Base-by-base conservation (phyloP, 2,797 vertebrate genomes). In the Margarornis squamiger region DNA sequence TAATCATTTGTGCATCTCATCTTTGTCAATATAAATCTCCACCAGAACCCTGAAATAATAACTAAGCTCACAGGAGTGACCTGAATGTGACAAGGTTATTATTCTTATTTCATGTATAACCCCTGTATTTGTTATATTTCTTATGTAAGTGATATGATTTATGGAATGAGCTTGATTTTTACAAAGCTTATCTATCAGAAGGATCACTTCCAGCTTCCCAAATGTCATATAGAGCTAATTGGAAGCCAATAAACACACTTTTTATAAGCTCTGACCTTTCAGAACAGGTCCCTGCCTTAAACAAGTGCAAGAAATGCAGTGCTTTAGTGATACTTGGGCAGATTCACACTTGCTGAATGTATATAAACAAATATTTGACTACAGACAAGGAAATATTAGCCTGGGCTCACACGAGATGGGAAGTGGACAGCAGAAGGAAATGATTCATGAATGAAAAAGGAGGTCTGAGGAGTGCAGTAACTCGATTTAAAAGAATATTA, bases 291-390 rank as follows among this genome's bases (percentile, higher is more conserved):
- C 36, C n/a, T 70, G 61, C 27, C 32, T 82, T 92, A 67, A 89
- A 76, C 3, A 14, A 95, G 57, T 30, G 21, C 14, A 32, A 92
- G 34, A 95, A 95, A 79, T 72, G 7, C 5, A 74, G 85, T 87
- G 48, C 45, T 94, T 93, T 34, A 48, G 6, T 72, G 81, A 62
- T 62, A 67, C 51, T 82, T 5, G 73, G 34, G 51, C 77, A 95
- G 74, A 86, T 68, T 72, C 19, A 51, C 78, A 9, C 71, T 78
- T 84, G 61, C 72, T 79, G 86, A 45, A 61, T 43, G 9, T 7
- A 66, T 58, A 85, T 66, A 94, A 92, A 91, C 88, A 96, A 95
- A 96, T 88, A 96, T 87, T 38, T 94, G 58, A 86, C 80, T 61
- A 8, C 24, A 94, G 78, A 86, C 85, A 90, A 89, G 71, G 82